phyloP scores from a whole-genome alignment of 2,113 vertebrate genomes.

The Hemiprocne comata region DNA sequence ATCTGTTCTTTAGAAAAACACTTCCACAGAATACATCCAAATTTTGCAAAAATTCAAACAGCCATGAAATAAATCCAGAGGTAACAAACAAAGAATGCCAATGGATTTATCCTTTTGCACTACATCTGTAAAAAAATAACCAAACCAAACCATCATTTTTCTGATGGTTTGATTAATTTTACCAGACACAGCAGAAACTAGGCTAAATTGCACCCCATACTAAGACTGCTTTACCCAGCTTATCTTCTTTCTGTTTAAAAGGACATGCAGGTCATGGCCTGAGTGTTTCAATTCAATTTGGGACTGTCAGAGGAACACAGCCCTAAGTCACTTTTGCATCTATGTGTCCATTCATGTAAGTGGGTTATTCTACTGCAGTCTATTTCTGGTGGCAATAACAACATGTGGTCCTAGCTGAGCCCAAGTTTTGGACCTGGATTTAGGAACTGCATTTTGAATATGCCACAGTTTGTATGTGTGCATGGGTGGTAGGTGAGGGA shows the following conservation, averaged over 20 bases:
- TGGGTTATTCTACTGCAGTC: background rate
- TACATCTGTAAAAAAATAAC: background rate
- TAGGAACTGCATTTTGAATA: background rate
- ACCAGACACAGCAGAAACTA: background rate
- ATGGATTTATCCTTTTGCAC: background rate
- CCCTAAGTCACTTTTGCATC: background rate
- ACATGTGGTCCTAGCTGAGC: background rate
- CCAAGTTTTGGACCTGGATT: background rate
- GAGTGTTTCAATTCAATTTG: background rate
- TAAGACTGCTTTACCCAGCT: background rate
- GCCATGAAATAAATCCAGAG: background rate
- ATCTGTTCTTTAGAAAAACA: background rate
- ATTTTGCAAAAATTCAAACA: background rate
- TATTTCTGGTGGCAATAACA: background rate
- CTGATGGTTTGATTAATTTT: background rate
- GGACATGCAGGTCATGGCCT: background rate
- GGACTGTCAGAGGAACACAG: background rate
- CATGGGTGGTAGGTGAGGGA: background rate
- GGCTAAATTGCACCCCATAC: background rate
- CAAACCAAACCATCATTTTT: background rate
- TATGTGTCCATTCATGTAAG: background rate
- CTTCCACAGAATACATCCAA: background rate
- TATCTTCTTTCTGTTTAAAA: background rate
- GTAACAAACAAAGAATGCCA: background rate
- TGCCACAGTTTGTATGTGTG: accelerated